These are phyloP conservation scores for Prietella phreatophila DNA, from an alignment of 2,113 vertebrate genomes.

Conservation along the genomic window DNA sequence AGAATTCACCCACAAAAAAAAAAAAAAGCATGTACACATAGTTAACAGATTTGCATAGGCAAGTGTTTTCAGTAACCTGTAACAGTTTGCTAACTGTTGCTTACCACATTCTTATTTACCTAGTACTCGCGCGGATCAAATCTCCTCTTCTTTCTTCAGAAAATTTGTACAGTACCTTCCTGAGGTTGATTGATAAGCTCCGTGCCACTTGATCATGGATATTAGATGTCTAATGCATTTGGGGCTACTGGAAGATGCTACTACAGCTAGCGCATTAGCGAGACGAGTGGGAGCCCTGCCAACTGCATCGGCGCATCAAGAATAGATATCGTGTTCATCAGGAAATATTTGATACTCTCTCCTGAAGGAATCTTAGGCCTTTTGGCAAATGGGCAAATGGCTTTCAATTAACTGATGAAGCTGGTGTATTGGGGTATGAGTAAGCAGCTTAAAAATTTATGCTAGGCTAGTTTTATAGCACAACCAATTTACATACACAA, in stretches of 20 bases:
- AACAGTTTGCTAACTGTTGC: constrained; percentile 10
- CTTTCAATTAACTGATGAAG: constrained; percentile 46
- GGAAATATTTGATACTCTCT: constrained; percentile 47
- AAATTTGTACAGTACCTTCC: constrained; percentile 33
- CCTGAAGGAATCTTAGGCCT: constrained; percentile 48
- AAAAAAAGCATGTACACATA: too few relatives aligned
- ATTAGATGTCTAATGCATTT: constrained; percentile 75
- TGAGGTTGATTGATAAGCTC: constrained; percentile 68
- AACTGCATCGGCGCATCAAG: constrained; percentile 66
- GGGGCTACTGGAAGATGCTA: constrained; percentile 69
- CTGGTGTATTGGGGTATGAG: background rate
- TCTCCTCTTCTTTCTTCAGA: constrained; percentile 17
- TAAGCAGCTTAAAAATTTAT: constrained; percentile 35
- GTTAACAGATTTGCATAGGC: background rate
- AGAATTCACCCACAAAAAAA: background rate
- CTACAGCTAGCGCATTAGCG: constrained; percentile 69
- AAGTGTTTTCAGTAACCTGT: background rate
- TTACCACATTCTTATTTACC: constrained; percentile 1
- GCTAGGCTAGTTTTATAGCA: background rate
- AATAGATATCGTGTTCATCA: constrained; percentile 67
- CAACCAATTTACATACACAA: background rate
- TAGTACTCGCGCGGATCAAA: background rate
- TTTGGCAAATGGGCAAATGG: constrained; percentile 43
- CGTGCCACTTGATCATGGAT: constrained; percentile 72
- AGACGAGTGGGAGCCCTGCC: constrained; percentile 55